Evolutionary conservation across 2,113 vertebrate genomes (phyloP).

Genomic region (Electrona antarctica): DNA sequence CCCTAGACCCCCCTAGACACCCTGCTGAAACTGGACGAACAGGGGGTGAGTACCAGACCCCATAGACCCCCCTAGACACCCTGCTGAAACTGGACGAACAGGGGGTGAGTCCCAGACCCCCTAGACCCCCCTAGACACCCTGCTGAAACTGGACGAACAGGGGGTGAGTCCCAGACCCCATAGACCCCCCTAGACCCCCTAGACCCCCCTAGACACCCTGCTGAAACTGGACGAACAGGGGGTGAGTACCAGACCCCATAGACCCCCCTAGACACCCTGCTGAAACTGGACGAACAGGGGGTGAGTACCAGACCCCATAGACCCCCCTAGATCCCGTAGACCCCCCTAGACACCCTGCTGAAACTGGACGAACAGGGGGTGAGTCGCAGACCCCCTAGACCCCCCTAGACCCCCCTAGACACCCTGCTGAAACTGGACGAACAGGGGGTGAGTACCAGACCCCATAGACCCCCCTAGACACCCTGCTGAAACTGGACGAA

Average conservation of each 20-base stretch:
- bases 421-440: constrained; percentile 90
- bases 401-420: constrained; percentile 56
- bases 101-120: constrained; percentile 62
- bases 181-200: too few relatives aligned
- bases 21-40: too few relatives aligned
- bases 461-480: constrained; percentile 65
- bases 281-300: constrained; percentile 91
- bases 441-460: constrained; percentile 84
- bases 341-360: constrained; percentile 87
- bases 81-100: too few relatives aligned
- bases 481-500: constrained; percentile 89
- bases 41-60: too few relatives aligned
- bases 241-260: too few relatives aligned
- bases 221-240: too few relatives aligned
- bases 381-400: constrained; percentile 54
- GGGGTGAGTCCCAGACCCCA: constrained; percentile 79
- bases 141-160: constrained; percentile 91
- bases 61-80: too few relatives aligned
- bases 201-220: too few relatives aligned
- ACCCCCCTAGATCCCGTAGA: too few relatives aligned
- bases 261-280: constrained; percentile 58
- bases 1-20: too few relatives aligned
- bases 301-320: constrained; percentile 72
- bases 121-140: constrained; percentile 90
- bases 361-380: constrained; percentile 93